Evolutionary conservation across 2,888 invertebrate genomes (phyloP), one percentile per base, ranked within the genome.

Genomic region (Plebejus argus): DNA sequence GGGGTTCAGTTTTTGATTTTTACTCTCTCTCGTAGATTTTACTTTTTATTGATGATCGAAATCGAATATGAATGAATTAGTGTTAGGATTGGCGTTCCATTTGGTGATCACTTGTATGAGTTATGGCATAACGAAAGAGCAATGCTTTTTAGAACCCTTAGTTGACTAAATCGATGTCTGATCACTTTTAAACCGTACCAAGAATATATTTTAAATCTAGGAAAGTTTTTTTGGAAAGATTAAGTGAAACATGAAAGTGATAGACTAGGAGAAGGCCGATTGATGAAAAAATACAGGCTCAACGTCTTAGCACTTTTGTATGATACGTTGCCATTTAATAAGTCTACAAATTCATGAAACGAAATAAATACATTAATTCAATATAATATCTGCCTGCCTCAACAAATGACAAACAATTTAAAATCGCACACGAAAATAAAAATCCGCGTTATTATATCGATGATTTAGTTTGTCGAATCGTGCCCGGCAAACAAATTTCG

Each of bases 1-100:
- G 83, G 45, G 84, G 87, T 86, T 82, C 89, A 92, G 89, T 92
- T 90, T 87, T 88, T 87, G 86, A 88, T 86, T 87, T 74, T 49
- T 74, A 28, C 49, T 33, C 74, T 23, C 86, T 78, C 79, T 79
- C 71, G 53, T 74, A 28, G 45, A 53, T 53, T 74, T 72, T 23
- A 49, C 53, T 45, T 53, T 74, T 39, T 74, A 49, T 74, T 23
- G 53, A 74, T 74, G 74, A 71, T 71, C 23, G 74, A 15, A 33
- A 74, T 74, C 28, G 53, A 74, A 74, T 23, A 8, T 49, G 45
- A 45, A 72, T 45, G 72, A 49, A 23, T 35, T 15, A 70, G 33
- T 12, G 28, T 20, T 71, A 71, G 71, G n/a, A 39, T 39, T 28
- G 18, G 12, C 15, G 66, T 66, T 66, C 66, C 66, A 66, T 66